Evolutionary conservation across 2,797 vertebrate genomes (phyloP).

Genomic region (Onychomys leucogaster): DNA sequence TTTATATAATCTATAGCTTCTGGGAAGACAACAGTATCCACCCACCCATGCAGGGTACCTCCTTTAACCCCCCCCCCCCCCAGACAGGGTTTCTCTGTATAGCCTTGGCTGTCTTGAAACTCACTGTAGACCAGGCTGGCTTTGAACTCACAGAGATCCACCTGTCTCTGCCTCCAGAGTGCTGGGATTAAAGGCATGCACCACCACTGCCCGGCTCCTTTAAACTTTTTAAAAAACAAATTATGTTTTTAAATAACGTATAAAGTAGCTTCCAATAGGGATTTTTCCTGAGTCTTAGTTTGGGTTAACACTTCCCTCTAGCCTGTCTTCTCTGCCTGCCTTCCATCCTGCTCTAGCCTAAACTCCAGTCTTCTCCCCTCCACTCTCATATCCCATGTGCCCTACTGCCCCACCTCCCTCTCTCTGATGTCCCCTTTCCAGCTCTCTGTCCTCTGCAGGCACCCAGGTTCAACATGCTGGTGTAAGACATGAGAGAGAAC

Average conservation of each 20-base stretch:
- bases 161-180: too few relatives aligned
- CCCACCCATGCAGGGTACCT: neutral
- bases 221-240: neutral
- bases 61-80: too few relatives aligned
- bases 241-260: neutral
- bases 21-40: neutral
- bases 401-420: too few relatives aligned
- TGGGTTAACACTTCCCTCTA: neutral
- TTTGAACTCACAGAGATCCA: too few relatives aligned
- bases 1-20: neutral
- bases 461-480: neutral
- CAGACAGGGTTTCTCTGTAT: too few relatives aligned
- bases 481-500: neutral
- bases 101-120: too few relatives aligned
- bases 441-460: neutral
- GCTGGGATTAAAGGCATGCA: too few relatives aligned
- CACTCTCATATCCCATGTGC: neutral
- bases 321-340: neutral
- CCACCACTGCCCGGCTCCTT: too few relatives aligned
- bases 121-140: too few relatives aligned
- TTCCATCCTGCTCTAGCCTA: neutral
- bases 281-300: neutral
- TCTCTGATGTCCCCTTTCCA: neutral
- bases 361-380: neutral
- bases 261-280: neutral